Percentiles rank a stretch among this genome's conserved stretches.
Evolutionary conservation across 1,140 invertebrate genomes (phyloP).

Genomic region (Trinorchestia longiramus): DNA sequence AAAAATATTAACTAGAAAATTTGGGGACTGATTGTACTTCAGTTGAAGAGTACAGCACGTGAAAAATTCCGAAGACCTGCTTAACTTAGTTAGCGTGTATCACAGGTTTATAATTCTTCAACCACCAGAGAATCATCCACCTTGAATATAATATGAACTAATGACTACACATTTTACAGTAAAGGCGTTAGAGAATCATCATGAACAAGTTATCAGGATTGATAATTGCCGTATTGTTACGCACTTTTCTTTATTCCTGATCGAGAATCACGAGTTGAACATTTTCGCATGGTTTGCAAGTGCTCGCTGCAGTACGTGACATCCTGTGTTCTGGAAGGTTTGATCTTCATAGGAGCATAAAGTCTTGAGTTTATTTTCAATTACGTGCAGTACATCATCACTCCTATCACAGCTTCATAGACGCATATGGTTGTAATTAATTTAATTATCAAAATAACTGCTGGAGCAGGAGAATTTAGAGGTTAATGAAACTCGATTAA

Average conservation of each 20-base stretch:
- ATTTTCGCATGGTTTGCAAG: conserved; percentile 22
- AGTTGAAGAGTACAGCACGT: neutral
- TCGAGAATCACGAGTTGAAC: neutral
- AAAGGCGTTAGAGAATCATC: neutral
- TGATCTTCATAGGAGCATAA: neutral
- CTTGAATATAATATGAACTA: neutral
- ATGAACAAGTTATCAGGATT: neutral
- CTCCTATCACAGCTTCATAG: neutral
- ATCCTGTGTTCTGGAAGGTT: neutral
- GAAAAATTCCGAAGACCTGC: neutral
- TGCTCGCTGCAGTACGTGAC: neutral
- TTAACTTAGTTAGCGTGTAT: neutral
- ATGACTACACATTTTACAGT: neutral
- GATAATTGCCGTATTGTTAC: neutral
- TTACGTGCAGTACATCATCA: neutral
- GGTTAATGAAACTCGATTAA: neutral
- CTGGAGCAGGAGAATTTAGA: neutral
- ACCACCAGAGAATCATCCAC: neutral
- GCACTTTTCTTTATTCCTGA: neutral
- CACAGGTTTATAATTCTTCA: neutral
- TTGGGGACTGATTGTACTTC: neutral
- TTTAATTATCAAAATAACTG: neutral
- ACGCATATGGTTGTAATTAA: neutral
- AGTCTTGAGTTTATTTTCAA: neutral
- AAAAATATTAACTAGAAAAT: neutral